Conservation (phyloP, 2,888 invertebrate genomes). For the Nephrotoma appendiculata region DNA sequence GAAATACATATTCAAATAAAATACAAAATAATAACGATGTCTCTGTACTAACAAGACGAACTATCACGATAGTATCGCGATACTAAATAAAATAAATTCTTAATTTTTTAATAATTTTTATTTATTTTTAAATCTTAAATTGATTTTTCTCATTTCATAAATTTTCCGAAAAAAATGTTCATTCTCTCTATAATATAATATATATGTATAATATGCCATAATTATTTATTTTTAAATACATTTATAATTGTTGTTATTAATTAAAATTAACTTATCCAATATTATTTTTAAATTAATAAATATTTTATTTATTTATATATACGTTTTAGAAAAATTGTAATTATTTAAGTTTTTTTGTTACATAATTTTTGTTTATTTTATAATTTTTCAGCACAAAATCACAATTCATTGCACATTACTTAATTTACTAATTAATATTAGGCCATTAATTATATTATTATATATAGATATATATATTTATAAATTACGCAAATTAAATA, state of each 20-base stretch:
- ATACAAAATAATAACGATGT: too few relatives aligned
- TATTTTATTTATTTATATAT: background rate
- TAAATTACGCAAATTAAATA: background rate
- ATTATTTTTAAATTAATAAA: background rate
- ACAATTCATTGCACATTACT: conserved; percentile 4
- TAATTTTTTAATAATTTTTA: background rate
- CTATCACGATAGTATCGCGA: too few relatives aligned
- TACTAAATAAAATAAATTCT: too few relatives aligned
- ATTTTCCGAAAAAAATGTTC: background rate
- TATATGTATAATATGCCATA: background rate
- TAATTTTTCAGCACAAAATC: conserved; percentile 1
- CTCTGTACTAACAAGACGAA: too few relatives aligned
- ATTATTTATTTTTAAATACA: background rate
- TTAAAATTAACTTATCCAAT: background rate
- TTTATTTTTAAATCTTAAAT: background rate
- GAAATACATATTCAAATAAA: too few relatives aligned
- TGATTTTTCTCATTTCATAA: background rate
- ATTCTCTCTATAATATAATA: background rate
- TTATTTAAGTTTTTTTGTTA: background rate
- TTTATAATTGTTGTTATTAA: background rate
- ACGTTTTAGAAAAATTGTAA: background rate
- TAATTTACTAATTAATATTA: background rate
- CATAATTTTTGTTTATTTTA: background rate
- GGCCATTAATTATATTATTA: background rate
- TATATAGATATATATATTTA: background rate